Evolutionary conservation across 2,797 vertebrate genomes (phyloP), one percentile per base, ranked within the genome.

Genomic region (Chrysocyon brachyurus): DNA sequence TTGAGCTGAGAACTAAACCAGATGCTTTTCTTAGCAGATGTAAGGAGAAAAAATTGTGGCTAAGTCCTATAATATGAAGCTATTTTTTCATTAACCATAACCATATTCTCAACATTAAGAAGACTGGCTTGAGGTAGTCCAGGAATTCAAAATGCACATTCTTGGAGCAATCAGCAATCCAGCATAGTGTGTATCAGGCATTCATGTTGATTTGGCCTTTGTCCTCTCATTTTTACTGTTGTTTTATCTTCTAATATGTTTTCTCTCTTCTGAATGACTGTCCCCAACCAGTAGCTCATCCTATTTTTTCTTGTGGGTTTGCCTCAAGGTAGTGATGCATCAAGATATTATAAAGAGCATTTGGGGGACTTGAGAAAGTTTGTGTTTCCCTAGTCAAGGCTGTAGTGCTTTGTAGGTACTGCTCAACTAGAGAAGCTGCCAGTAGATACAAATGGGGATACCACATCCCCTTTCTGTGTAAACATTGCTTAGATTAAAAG

Each of bases 1-100:
- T 40, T 92, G 64, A 85, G 82, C 56, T 87, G 57, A 78, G 24
- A 82, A 52, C 22, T 49, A 78, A 96, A 59, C 31, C 87, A 91
- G 21, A 46, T 77, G 26, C 46, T 52, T 77, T 31, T 77, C 73
- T 52, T 77, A 78, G 75, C 49, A 78, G 75, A 54, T 46, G 72
- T 52, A n/a, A 94, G 56, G 46, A 16, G 6, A 66, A 57, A 73
- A 61, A 54, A 6, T 19, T 78, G n/a, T 68, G 33, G 56, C 26
- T 49, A 14, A 72, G 10, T 68, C 36, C 46, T 57, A 66, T 6
- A 61, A 19, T 7, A 19, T 24, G 54, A 90, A 78, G 12, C 61
- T 9, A 5, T 75, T 66, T 79, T 66, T 73, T 93, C 57, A 1
- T 64, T 85, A 24, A 24, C 24, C 5, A 12, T 64, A 86, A 40